Evolutionary conservation across 2,113 vertebrate genomes (phyloP).

Genomic region (Dasyprocta punctata): DNA sequence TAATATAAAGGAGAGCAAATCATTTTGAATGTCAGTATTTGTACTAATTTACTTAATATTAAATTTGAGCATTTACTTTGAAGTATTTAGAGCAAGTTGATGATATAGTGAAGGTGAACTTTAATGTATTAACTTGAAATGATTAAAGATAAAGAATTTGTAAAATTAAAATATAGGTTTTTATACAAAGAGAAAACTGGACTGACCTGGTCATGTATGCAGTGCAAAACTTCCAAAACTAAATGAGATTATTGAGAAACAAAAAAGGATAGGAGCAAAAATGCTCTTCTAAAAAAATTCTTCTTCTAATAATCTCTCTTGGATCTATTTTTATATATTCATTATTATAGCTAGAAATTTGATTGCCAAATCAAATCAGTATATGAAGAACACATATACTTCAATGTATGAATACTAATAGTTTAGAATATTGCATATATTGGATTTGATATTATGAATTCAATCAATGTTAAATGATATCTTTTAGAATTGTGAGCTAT

Average conservation of each 20-base stretch:
- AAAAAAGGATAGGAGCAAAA: neutral
- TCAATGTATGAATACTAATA: neutral
- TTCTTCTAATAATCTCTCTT: neutral
- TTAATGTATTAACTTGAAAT: slow-evolving; percentile 9
- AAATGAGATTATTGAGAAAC: neutral
- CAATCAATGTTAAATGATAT: neutral
- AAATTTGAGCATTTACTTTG: neutral
- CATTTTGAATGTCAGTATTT: slow-evolving; percentile 13
- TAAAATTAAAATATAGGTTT: neutral
- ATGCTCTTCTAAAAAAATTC: neutral
- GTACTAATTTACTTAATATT: neutral
- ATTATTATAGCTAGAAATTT: neutral
- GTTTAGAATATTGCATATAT: neutral
- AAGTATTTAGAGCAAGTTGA: neutral
- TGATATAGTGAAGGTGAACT: neutral
- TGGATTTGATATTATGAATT: neutral
- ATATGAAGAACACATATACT: neutral
- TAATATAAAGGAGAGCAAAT: neutral
- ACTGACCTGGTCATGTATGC: neutral
- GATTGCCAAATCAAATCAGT: neutral
- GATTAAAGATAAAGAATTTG: slow-evolving; percentile 34
- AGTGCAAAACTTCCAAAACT: neutral
- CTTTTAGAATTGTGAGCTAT: neutral
- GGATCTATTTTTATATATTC: neutral
- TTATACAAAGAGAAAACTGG: neutral